Conservation (phyloP, 23 tunicate genomes). For the Diplosoma virens region DNA sequence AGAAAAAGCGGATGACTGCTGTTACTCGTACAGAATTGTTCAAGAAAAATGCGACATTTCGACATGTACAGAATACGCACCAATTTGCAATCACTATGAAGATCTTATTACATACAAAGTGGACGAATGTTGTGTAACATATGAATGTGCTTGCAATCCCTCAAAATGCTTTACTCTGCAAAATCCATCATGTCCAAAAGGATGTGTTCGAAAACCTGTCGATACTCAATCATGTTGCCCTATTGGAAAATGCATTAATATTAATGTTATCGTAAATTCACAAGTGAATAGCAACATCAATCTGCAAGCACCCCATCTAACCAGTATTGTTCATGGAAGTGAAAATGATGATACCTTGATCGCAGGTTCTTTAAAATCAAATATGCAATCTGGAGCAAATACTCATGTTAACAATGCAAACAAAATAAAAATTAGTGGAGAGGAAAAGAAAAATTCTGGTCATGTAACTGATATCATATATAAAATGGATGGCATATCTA, state of each 20-base stretch:
- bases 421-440: too few species aligned
- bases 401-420: too few species aligned
- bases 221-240: constrained; percentile 56
- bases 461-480: too few species aligned
- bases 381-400: neutral
- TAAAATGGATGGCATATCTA: too few species aligned
- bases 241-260: constrained; percentile 59
- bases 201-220: constrained; percentile 21
- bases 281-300: neutral
- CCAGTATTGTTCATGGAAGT: constrained; percentile 1
- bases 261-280: neutral
- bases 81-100: constrained; percentile 55
- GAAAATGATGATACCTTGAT: constrained; percentile 12
- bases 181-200: constrained; percentile 59
- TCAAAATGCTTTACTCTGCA: constrained; percentile 61
- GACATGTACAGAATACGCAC: constrained; percentile 47
- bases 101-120: constrained; percentile 52
- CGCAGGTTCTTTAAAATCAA: constrained; percentile 9
- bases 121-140: constrained; percentile 76
- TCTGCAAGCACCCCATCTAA: neutral
- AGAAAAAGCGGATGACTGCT: constrained; percentile 90
- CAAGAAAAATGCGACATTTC: constrained; percentile 52
- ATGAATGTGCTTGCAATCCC: constrained; percentile 78
- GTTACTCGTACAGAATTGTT: constrained; percentile 54
- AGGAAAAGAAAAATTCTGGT: too few species aligned